Conservation (phyloP, 2,797 vertebrate genomes). For the Rhinophrynus dorsalis region DNA sequence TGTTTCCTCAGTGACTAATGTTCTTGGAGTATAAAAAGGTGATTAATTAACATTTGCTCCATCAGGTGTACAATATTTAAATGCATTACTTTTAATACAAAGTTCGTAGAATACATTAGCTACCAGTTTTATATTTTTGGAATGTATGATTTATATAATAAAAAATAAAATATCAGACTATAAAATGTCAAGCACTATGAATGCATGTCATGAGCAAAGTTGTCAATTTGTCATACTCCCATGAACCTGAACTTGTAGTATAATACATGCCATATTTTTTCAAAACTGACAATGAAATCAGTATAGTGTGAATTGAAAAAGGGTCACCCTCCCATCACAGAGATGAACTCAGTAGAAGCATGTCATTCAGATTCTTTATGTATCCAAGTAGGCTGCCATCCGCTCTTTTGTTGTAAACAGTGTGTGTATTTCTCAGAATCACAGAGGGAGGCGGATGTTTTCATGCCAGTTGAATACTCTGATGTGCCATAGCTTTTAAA, state of each 20-base stretch:
- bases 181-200: constrained; percentile 36
- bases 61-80: neutral
- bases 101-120: no score
- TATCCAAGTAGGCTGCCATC: constrained; percentile 40
- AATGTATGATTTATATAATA: neutral
- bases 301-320: constrained; percentile 34
- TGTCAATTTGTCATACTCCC: constrained; percentile 4
- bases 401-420: constrained; percentile 32
- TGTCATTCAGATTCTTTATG: neutral
- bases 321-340: neutral
- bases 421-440: constrained; percentile 4
- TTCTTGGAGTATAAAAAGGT: neutral
- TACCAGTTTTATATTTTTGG: no score
- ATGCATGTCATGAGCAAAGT: neutral
- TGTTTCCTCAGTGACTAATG: neutral
- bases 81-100: no score
- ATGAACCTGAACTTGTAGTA: neutral
- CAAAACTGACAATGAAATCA: constrained; percentile 8
- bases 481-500: constrained; percentile 22
- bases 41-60: constrained; percentile 8
- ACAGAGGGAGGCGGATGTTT: constrained; percentile 7
- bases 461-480: constrained; percentile 18
- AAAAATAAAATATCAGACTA: constrained; percentile 6
- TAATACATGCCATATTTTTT: constrained; percentile 35
- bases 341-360: constrained; percentile 6